phyloP scores from a whole-genome alignment of 1,140 invertebrate species.

The Cherax destructor region DNA sequence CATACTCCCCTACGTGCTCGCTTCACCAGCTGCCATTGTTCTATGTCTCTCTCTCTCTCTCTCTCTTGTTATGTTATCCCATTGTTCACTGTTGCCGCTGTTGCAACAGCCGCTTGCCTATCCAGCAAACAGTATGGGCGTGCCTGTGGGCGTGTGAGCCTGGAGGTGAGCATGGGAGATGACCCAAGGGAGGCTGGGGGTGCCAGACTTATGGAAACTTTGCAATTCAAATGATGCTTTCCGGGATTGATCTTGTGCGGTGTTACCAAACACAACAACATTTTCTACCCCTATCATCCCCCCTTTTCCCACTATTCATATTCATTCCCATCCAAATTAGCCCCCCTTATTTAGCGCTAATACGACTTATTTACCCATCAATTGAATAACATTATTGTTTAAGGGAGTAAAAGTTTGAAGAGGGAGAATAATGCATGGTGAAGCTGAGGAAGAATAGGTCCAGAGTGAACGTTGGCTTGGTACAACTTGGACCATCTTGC shows the following conservation, averaged over 20 bases:
- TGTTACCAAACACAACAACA: background rate
- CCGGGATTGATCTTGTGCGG: slow-evolving; percentile 7
- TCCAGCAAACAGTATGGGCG: background rate
- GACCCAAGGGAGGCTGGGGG: slow-evolving; percentile 24
- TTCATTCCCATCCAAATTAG: too few relatives aligned
- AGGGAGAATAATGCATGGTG: too few relatives aligned
- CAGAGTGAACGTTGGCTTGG: background rate
- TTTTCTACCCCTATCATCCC: background rate
- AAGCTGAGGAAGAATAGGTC: too few relatives aligned
- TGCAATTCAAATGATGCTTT: slow-evolving; percentile 28
- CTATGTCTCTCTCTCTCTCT: background rate
- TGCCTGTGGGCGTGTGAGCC: background rate
- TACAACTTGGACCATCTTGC: background rate
- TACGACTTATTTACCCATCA: too few relatives aligned
- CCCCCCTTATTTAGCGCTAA: too few relatives aligned
- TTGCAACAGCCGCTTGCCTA: too few relatives aligned
- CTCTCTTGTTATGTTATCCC: background rate
- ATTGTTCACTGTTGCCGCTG: too few relatives aligned
- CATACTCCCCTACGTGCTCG: too few relatives aligned
- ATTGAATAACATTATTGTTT: too few relatives aligned
- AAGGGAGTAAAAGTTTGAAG: too few relatives aligned
- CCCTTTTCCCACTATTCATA: background rate
- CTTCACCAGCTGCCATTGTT: too few relatives aligned
- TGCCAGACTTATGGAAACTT: slow-evolving; percentile 18
- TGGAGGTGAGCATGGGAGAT: background rate